Conservation (phyloP, 2,113 vertebrate species). For the Probosciger aterrimus region DNA sequence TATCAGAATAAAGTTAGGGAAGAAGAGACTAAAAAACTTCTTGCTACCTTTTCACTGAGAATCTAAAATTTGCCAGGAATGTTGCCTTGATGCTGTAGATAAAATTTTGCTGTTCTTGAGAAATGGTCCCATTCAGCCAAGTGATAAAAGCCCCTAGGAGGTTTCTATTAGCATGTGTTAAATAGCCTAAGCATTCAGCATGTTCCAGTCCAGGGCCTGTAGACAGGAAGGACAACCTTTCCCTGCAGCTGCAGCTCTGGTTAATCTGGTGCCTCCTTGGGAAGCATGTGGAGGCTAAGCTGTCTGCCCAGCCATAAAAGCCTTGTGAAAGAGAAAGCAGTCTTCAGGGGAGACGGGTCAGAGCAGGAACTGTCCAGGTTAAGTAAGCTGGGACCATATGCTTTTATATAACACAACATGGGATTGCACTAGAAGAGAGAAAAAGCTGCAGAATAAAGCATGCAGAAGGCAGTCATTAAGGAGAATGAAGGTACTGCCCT, state of each 20-base stretch:
- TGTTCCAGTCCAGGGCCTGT: not conserved
- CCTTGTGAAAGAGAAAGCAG: not conserved
- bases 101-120: not conserved
- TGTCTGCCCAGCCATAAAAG: not conserved
- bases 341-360: not conserved
- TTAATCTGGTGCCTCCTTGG: not conserved
- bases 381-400: not conserved
- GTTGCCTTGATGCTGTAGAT: not conserved
- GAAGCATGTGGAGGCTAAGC: not conserved
- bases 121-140: not conserved
- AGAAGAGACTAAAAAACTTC: not conserved
- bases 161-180: not conserved
- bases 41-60: not conserved
- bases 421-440: not conserved
- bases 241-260: not conserved
- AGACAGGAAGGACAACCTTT: not conserved
- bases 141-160: not conserved
- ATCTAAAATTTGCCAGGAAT: not conserved
- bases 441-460: not conserved
- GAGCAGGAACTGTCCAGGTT: not conserved
- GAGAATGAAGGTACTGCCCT: conserved; percentile 47
- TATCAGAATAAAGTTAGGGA: not conserved
- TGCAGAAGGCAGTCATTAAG: not conserved
- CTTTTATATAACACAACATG: not conserved
- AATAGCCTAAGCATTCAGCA: not conserved